A percentile compares a stretch with the other conserved stretches of the same genome.
Evolutionary conservation across 2,888 invertebrate species (phyloP).

Genomic region (Andrena camellia): DNA sequence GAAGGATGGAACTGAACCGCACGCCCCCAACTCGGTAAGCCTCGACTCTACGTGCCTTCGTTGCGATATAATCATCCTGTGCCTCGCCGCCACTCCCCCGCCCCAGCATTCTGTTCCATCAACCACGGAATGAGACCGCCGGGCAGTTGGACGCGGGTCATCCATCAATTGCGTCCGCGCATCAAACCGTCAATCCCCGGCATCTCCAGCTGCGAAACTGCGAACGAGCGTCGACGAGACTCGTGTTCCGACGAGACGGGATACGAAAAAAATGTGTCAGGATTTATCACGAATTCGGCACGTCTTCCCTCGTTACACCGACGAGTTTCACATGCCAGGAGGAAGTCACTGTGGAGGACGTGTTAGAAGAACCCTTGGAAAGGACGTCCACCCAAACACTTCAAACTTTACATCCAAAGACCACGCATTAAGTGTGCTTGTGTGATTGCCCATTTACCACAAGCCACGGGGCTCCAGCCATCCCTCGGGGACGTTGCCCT

Average conservation of each 20-base stretch:
- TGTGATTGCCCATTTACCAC: background rate
- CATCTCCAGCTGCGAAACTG: slow-evolving; percentile 30
- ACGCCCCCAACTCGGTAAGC: slow-evolving; percentile 51
- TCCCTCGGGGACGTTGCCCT: background rate
- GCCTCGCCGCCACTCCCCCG: slow-evolving; percentile 41
- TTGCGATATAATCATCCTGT: slow-evolving; percentile 62
- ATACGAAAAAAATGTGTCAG: slow-evolving; percentile 13
- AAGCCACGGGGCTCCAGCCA: background rate
- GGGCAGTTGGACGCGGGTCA: slow-evolving; percentile 54
- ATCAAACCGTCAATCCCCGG: slow-evolving; percentile 46
- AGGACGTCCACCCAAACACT: too few species aligned
- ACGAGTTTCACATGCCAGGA: too few species aligned
- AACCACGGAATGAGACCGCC: slow-evolving; percentile 45
- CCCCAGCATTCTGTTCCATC: slow-evolving; percentile 45
- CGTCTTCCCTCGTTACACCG: too few species aligned
- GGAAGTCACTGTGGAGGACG: too few species aligned
- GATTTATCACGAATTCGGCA: too few species aligned
- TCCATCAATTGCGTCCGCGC: slow-evolving; percentile 61
- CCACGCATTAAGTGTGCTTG: background rate
- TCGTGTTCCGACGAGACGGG: slow-evolving; percentile 10
- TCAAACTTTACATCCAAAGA: background rate
- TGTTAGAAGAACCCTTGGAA: too few species aligned
- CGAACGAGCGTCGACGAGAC: background rate
- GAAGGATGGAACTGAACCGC: slow-evolving; percentile 70
- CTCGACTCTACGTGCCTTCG: slow-evolving; percentile 58